Evolutionary conservation across 2,888 invertebrate genomes (phyloP).

Genomic region (Parnassius glacialis): DNA sequence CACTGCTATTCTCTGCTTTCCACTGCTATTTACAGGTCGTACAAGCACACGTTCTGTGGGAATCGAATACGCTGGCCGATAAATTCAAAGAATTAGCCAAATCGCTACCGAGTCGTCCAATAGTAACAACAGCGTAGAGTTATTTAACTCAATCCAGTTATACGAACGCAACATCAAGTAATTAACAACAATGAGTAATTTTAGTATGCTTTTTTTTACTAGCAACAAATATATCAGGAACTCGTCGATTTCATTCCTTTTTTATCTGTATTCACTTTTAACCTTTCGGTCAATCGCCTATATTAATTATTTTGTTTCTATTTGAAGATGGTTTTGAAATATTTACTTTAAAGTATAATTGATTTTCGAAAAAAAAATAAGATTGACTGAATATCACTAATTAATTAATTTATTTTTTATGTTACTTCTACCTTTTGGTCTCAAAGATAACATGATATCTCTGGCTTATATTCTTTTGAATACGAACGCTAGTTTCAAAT

Average conservation of each 20-base stretch:
- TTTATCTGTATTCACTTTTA: conserved; percentile 7
- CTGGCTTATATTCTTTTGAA: too few species aligned
- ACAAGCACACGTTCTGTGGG: too few species aligned
- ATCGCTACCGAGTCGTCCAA: too few species aligned
- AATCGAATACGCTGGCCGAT: too few species aligned
- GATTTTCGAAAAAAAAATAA: background rate
- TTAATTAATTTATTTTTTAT: background rate
- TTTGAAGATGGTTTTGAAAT: background rate
- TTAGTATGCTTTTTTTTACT: background rate
- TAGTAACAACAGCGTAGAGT: background rate
- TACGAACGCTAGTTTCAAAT: too few species aligned
- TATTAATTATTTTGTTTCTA: conserved; percentile 18
- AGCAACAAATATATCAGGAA: conserved; percentile 12
- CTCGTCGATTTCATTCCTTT: conserved; percentile 8
- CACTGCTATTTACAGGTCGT: too few species aligned
- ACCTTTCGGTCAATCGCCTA: conserved; percentile 20
- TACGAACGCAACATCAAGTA: conserved; percentile 4
- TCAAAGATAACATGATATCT: too few species aligned
- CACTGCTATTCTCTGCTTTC: too few species aligned
- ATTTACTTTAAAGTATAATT: background rate
- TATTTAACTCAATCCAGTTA: conserved; percentile 20
- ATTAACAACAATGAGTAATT: conserved; percentile 8
- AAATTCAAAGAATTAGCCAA: too few species aligned
- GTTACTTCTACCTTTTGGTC: background rate
- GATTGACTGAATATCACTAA: background rate